These are phyloP conservation scores for Cheilosia variabilis DNA, from an alignment of 2,888 invertebrate genomes.

Conservation along the genomic window DNA sequence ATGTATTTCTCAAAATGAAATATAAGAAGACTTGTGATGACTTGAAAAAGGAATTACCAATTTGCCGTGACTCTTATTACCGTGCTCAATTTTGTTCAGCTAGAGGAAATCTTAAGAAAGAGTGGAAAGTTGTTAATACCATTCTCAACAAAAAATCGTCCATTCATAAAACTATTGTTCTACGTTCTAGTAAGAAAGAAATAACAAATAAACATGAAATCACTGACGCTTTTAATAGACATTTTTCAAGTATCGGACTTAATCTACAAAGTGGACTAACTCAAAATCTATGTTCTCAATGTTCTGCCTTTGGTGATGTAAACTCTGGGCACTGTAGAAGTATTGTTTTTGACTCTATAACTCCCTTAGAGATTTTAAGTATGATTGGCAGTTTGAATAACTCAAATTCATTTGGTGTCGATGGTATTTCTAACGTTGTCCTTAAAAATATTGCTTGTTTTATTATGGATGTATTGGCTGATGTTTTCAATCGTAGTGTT, in stretches of 20 bases:
- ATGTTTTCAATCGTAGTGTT: no score
- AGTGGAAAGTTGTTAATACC: neutral
- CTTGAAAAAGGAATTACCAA: no score
- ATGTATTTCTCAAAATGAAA: conserved; percentile 1
- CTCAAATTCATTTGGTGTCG: no score
- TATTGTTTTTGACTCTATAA: no score
- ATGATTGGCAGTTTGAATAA: no score
- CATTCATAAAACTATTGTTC: neutral
- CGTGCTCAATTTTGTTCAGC: neutral
- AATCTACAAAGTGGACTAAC: neutral
- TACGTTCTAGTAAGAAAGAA: neutral
- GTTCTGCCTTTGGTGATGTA: neutral
- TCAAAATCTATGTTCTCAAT: neutral
- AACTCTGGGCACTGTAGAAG: neutral
- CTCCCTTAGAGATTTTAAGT: no score
- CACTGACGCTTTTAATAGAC: neutral
- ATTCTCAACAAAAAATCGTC: neutral
- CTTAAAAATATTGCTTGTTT: no score
- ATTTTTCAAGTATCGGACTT: neutral
- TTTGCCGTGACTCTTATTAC: no score
- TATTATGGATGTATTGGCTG: no score
- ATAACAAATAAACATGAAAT: neutral
- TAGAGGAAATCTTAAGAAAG: neutral
- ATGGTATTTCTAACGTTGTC: no score
- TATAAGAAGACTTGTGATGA: neutral